phyloP scores from a whole-genome alignment of 1,140 invertebrate genomes.

The Drosophila teissieri region DNA sequence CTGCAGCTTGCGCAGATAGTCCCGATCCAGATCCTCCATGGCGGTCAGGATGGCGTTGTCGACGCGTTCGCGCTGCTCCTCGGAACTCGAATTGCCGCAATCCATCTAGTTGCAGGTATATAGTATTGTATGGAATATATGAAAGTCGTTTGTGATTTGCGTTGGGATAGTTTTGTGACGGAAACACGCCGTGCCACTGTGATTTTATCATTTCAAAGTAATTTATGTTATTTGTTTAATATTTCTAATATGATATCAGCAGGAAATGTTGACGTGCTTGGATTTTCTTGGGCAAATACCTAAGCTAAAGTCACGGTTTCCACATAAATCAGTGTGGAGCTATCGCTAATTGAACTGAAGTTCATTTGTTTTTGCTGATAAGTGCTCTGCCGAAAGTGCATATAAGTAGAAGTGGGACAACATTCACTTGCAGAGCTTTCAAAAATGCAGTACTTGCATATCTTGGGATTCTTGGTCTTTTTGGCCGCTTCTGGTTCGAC shows the following conservation, averaged over 20 bases:
- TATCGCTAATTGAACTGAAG: background rate
- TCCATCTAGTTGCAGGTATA: constrained; percentile 1
- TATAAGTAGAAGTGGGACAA: background rate
- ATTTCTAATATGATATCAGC: too few relatives aligned
- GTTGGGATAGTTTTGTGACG: background rate
- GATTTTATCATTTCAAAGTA: background rate
- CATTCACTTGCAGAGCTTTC: background rate
- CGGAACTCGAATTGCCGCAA: constrained; percentile 86
- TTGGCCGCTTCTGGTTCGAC: background rate
- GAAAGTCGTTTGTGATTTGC: background rate
- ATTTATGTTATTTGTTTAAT: background rate
- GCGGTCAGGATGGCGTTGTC: constrained; percentile 91
- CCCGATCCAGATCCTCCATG: constrained; percentile 91
- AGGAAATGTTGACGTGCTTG: too few relatives aligned
- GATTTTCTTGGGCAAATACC: background rate
- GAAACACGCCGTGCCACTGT: background rate
- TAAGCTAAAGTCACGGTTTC: too few relatives aligned
- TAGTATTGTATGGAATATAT: background rate
- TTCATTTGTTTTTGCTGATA: background rate
- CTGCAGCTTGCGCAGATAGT: constrained; percentile 93
- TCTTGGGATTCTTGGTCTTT: background rate
- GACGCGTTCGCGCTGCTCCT: constrained; percentile 90
- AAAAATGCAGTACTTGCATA: background rate
- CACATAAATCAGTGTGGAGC: constrained; percentile 1
- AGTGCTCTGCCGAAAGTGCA: background rate